phyloP scores from a whole-genome alignment of 2,797 vertebrate genomes.

The Trichosurus vulpecula region DNA sequence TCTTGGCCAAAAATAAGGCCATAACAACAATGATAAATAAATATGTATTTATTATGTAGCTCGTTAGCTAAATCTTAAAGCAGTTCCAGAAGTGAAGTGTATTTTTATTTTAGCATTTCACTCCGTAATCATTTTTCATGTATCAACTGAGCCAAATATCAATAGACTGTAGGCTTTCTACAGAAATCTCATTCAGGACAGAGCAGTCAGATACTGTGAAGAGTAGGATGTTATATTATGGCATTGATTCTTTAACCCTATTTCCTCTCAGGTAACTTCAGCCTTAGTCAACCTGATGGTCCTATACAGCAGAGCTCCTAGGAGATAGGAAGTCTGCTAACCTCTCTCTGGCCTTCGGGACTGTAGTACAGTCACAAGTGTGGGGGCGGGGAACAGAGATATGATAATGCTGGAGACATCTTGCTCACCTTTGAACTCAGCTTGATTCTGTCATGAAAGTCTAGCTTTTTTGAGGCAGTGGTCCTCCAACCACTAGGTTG shows the following conservation, averaged over 20 bases:
- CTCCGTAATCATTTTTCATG: background rate
- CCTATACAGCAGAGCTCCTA: conserved; percentile 62
- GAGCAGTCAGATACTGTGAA: background rate
- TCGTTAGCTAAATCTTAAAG: background rate
- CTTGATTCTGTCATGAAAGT: conserved; percentile 74
- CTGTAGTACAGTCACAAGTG: conserved; percentile 75
- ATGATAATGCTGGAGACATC: conserved; percentile 80
- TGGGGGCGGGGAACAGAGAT: conserved; percentile 63
- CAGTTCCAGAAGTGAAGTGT: background rate
- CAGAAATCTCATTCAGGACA: background rate
- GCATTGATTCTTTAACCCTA: conserved; percentile 1
- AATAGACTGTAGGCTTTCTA: background rate
- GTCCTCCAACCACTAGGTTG: background rate
- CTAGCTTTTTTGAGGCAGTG: conserved; percentile 60
- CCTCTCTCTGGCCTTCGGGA: conserved; percentile 62
- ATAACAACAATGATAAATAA: background rate
- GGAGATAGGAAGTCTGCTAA: background rate
- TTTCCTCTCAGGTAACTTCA: background rate
- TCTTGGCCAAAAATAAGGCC: background rate
- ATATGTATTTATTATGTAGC: background rate
- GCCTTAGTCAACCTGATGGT: background rate
- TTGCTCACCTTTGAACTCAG: conserved; percentile 71
- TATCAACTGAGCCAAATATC: background rate
- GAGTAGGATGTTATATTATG: background rate
- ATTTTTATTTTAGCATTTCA: background rate